A percentile compares a stretch with the other conserved stretches of the same genome.
phyloP scores from a whole-genome alignment of 2,797 vertebrate genomes.

The Okamejei kenojei region DNA sequence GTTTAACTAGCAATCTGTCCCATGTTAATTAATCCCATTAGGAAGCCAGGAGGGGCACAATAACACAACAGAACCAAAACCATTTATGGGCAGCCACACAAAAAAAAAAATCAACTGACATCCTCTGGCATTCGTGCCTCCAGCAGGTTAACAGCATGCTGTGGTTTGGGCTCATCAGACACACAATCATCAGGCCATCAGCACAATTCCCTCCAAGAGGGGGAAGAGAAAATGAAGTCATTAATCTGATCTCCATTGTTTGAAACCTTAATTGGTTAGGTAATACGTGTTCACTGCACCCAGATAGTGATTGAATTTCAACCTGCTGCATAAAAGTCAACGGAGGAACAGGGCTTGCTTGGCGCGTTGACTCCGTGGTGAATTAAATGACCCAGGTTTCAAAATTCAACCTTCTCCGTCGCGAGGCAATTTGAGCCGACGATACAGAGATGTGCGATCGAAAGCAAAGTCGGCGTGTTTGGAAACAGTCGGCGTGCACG shows the following conservation, averaged over 20 bases:
- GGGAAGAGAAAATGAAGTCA: not conserved
- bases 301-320: not conserved
- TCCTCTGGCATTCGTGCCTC: not conserved
- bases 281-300: not conserved
- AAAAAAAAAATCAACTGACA: not conserved
- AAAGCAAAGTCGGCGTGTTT: not conserved
- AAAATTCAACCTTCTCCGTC: not conserved
- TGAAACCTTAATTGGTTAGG: not conserved
- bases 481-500: not conserved
- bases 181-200: not conserved
- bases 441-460: not conserved
- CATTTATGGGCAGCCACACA: no score
- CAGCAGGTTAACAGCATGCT: not conserved
- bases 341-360: not conserved
- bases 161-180: not conserved
- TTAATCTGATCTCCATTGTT: not conserved
- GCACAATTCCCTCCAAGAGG: not conserved
- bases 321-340: not conserved
- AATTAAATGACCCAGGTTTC: not conserved
- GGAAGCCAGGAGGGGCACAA: not conserved
- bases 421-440: not conserved
- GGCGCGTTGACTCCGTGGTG: not conserved
- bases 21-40: not conserved
- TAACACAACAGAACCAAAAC: not conserved
- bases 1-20: not conserved